phyloP scores from a whole-genome alignment of 2,797 vertebrate genomes.

The Numenius phaeopus region DNA sequence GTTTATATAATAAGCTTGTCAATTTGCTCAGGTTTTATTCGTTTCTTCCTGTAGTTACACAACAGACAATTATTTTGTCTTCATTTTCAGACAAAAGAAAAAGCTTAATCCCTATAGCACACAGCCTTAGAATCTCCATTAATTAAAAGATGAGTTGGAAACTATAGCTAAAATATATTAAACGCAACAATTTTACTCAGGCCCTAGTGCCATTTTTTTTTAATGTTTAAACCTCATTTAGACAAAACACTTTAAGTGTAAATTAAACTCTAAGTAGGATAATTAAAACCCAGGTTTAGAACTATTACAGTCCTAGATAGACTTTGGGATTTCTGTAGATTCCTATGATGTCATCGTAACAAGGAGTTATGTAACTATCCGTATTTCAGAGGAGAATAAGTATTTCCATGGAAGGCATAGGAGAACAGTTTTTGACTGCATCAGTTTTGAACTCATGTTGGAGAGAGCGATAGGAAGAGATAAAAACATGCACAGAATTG shows the following conservation, averaged over 20 bases:
- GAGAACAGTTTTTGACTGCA: not conserved
- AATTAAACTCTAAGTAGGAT: not conserved
- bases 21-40: not conserved
- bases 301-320: not conserved
- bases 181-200: not conserved
- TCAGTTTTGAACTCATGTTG: not conserved
- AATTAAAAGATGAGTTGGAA: not conserved
- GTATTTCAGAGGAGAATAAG: not conserved
- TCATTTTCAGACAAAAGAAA: not conserved
- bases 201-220: not conserved
- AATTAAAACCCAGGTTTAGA: not conserved
- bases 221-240: not conserved
- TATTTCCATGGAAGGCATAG: not conserved
- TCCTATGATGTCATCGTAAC: not conserved
- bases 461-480: not conserved
- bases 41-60: not conserved
- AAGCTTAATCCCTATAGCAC: not conserved
- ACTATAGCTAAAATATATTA: not conserved
- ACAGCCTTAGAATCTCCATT: not conserved
- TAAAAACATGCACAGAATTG: not conserved
- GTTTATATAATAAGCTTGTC: not conserved
- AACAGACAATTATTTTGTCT: not conserved
- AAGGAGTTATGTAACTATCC: not conserved
- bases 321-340: not conserved
- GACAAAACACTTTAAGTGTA: not conserved